Evolutionary conservation across 2,888 invertebrate species (phyloP).

Genomic region (Ectemnius cavifrons): DNA sequence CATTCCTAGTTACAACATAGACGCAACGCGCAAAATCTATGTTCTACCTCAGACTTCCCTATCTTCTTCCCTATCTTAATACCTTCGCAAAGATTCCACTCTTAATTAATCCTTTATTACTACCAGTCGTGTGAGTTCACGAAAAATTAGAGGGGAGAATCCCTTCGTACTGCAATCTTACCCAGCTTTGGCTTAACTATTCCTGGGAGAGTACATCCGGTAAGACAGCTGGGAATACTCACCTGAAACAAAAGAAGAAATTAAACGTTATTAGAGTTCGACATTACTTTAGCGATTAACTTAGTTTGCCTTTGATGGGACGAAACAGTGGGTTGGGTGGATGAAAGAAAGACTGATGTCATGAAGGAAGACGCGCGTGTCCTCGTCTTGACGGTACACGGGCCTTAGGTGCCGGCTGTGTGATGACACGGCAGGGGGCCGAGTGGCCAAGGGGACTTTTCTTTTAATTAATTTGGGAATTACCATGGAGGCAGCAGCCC

Average conservation of each 20-base stretch:
- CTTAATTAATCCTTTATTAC: too few relatives aligned
- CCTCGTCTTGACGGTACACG: slow-evolving; percentile 25
- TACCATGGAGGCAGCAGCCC: slow-evolving; percentile 44
- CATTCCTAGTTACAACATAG: slow-evolving; percentile 48
- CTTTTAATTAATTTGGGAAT: slow-evolving; percentile 67
- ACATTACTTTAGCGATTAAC: slow-evolving; percentile 18
- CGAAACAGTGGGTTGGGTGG: too few relatives aligned
- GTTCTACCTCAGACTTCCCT: background rate
- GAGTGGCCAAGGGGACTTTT: slow-evolving; percentile 45
- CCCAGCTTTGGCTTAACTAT: too few relatives aligned
- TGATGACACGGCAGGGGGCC: slow-evolving; percentile 24
- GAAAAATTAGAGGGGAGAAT: too few relatives aligned
- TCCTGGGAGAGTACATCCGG: too few relatives aligned
- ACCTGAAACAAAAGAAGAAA: slow-evolving; percentile 64
- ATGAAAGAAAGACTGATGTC: background rate
- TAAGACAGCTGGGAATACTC: slow-evolving; percentile 46
- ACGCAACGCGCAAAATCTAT: slow-evolving; percentile 27
- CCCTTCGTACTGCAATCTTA: too few relatives aligned
- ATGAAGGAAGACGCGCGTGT: slow-evolving; percentile 11
- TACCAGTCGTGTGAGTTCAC: too few relatives aligned
- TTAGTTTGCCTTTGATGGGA: slow-evolving; percentile 4
- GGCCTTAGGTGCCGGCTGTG: slow-evolving; percentile 46
- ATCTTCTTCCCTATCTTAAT: too few relatives aligned
- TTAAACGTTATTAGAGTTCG: slow-evolving; percentile 37
- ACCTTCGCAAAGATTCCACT: too few relatives aligned